Base-by-base conservation (phyloP, 35 echinoderm and acorn worm genomes). In the Ophiothrix spiculata region DNA sequence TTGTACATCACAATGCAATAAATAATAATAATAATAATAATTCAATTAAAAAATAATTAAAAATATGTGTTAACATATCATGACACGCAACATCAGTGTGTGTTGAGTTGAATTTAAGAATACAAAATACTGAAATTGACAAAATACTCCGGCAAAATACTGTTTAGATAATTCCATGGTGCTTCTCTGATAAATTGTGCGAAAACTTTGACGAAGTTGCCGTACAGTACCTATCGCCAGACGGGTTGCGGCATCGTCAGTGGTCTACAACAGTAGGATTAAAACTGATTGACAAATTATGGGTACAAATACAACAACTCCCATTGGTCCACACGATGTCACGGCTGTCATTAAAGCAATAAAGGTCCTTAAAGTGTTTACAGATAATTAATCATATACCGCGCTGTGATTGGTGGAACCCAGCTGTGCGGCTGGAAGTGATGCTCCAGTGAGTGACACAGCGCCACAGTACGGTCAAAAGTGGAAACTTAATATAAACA, bases 351-450 rank as follows among this genome's bases (percentile, higher is more conserved):
- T 37, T 39, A 31, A 23, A 74, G 56, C 69, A 73, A 84, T 90
- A 90, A 77, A 64, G 49, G 40, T 84, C 39, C 38, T 41, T 41
- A 39, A 84, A 83, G 64, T 56, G 41, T 81, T 39, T 75, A 31
- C 33, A 39, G 40, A 63, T 84, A 90, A 90, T 87, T 87, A 94
- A 94, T 94, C 92, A 90, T 81, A 77, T 78, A 45, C 60, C 74
- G 92, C 35, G 75, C 77, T 80, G 33, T 77, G 39, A 94, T 94
- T 94, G 92, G 92, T 84, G 46, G 88, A 85, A 39, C 77, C 86
- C 91, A 83, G 86, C 87, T 93, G 91, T 93, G 87, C 74, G 40
- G 69, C 38, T 40, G 73, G 76, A 69, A 78, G 54, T 78, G 77
- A 33, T 78, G 41, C 45, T 39, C 39, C 35, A 54, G 81, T 39